Base-by-base conservation (phyloP, 1,140 invertebrate species). In the Lepidotrigona ventralis region DNA sequence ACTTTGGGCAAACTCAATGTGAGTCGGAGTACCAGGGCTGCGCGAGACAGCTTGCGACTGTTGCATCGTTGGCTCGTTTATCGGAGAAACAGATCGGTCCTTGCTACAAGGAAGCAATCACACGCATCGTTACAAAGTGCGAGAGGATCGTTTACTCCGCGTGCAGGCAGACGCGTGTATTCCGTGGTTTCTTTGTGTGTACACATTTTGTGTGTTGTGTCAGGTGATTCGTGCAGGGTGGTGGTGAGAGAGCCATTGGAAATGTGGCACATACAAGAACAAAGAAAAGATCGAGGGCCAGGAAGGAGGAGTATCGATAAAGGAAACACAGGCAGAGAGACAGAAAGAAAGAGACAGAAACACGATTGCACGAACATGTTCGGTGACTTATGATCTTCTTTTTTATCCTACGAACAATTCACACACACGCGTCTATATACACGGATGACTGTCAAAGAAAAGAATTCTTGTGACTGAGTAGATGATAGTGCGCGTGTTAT, bases 51-150 rank as follows among this genome's bases (percentile, higher is more conserved):
- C 87, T 77, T 92, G 91, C 68, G 91, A 90, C 86, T 93, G 91
- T 51, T 91, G 91, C 89, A 92, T 92, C 75, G 92, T 92, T 68
- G 92, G 92, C 86, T 94, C 94, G 87, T 91, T 91, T 88, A 93
- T 92, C 91, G 92, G 94, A 87, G 95, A 94, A 89, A 93, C 93
- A 87, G 94, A 94, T 90, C 93, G 94, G 90, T 95, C 95, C 94
- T 95, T 96, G 93, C 94, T 95, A 92, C 63, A 93, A 92, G 90
- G 86, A 85, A 90, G 54, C n/a, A 81, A 79, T 72, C 75, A 58
- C 56, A 64, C 53, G 53, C 64, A 76, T 79, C 29, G 73, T 88
- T 88, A 88, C n/a, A 82, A 75, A 54, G 74, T 77, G 56, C 33
- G 46, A 70, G 46, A 8, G 64, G 66, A 60, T 81, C 53, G 51